These are phyloP conservation scores for Cephalopterus ornatus DNA, from an alignment of 2,113 vertebrate species.

Conservation along the genomic window DNA sequence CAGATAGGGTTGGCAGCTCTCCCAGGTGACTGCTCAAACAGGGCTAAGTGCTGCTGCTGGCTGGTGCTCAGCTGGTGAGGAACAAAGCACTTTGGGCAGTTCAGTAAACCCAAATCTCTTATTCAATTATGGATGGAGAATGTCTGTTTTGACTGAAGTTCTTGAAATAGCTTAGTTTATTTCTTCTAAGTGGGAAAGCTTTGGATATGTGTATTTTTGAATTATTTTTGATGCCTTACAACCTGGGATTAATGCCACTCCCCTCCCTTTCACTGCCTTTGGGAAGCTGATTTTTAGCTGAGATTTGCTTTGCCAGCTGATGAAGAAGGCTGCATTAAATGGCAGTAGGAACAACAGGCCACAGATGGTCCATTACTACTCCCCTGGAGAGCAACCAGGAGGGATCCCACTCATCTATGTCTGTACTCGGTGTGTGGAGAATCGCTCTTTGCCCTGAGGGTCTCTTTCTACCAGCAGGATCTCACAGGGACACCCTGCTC, in stretches of 20 bases:
- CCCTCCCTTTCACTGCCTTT: not conserved
- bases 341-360: not conserved
- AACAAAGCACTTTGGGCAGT: not conserved
- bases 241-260: not conserved
- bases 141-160: not conserved
- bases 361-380: rapidly evolving
- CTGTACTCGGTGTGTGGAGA: rapidly evolving
- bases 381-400: not conserved
- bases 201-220: not conserved
- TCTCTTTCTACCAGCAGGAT: rapidly evolving
- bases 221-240: not conserved
- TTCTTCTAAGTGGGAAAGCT: not conserved
- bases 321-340: not conserved
- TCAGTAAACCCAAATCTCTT: not conserved
- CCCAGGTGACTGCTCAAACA: not conserved
- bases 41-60: not conserved
- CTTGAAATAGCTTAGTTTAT: not conserved
- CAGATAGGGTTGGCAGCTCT: not conserved
- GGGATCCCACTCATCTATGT: not conserved
- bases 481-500: not conserved
- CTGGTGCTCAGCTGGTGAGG: rapidly evolving
- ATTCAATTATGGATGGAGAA: not conserved
- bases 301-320: not conserved
- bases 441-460: not conserved
- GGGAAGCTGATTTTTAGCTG: not conserved